Evolutionary conservation across 2,888 invertebrate species (phyloP).

Genomic region (Zootermopsis nevadensis): DNA sequence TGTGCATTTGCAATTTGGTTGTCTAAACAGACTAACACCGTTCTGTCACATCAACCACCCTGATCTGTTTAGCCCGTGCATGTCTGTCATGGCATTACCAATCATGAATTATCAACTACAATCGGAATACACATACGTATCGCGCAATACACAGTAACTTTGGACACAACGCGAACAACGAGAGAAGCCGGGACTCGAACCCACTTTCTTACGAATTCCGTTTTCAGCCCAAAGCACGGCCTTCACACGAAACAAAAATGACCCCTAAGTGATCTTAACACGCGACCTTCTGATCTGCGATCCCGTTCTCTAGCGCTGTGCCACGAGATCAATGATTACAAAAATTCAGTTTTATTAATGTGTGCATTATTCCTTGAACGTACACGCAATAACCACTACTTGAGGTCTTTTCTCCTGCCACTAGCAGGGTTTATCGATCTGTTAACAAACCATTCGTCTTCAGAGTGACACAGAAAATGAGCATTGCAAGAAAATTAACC

Average conservation of each 20-base stretch:
- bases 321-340: neutral
- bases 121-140: too few relatives aligned
- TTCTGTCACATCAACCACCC: constrained; percentile 27
- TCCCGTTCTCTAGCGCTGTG: constrained; percentile 8
- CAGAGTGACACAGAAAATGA: neutral
- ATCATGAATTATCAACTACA: constrained; percentile 27
- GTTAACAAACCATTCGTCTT: constrained; percentile 2
- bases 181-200: too few relatives aligned
- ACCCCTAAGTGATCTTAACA: constrained; percentile 23
- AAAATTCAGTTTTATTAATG: neutral
- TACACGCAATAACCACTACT: too few relatives aligned
- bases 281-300: constrained; percentile 28
- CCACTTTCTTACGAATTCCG: too few relatives aligned
- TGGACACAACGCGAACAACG: too few relatives aligned
- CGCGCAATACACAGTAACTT: too few relatives aligned
- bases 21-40: constrained; percentile 22
- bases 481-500: neutral
- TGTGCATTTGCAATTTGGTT: constrained; percentile 21
- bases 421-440: neutral
- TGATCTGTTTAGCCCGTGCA: constrained; percentile 28
- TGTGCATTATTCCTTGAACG: neutral
- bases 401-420: neutral
- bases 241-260: neutral
- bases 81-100: constrained; percentile 17
- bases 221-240: too few relatives aligned